Evolutionary conservation across 1,140 invertebrate genomes (phyloP).

Genomic region (Drosophila equinoxialis): DNA sequence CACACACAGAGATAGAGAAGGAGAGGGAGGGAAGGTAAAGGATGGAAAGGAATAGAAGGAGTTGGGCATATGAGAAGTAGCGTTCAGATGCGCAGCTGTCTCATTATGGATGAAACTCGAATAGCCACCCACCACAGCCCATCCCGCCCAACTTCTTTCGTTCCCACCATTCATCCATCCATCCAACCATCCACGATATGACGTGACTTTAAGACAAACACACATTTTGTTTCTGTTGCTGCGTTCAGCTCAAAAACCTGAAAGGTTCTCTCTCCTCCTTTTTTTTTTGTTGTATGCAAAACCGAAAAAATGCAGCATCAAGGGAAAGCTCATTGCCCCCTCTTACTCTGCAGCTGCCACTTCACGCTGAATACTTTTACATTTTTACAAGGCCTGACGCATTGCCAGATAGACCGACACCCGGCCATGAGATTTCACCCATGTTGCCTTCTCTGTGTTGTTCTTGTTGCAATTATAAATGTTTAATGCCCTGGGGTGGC

Average conservation of each 20-base stretch:
- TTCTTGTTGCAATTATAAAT: slow-evolving; percentile 76
- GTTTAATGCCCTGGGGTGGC: slow-evolving; percentile 57
- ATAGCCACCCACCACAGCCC: slow-evolving; percentile 4
- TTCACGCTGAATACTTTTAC: slow-evolving; percentile 71
- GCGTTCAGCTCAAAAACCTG: slow-evolving; percentile 36
- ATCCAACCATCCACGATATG: slow-evolving; percentile 14
- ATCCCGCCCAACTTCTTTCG: neutral
- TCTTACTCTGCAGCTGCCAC: slow-evolving; percentile 30
- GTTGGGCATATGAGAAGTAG: slow-evolving; percentile 27
- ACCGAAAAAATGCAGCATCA: slow-evolving; percentile 33
- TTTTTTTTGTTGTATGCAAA: slow-evolving; percentile 35
- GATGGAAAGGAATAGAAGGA: neutral
- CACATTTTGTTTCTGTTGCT: slow-evolving; percentile 46
- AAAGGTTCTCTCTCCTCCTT: slow-evolving; percentile 27
- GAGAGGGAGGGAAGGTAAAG: neutral
- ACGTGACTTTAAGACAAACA: slow-evolving; percentile 75
- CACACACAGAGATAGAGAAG: neutral
- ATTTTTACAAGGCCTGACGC: slow-evolving; percentile 56
- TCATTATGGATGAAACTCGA: slow-evolving; percentile 56
- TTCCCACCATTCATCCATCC: neutral
- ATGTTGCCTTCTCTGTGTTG: slow-evolving; percentile 3
- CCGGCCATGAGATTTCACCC: too few relatives aligned
- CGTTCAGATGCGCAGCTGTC: slow-evolving; percentile 58
- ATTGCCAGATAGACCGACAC: slow-evolving; percentile 36
- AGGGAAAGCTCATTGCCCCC: slow-evolving; percentile 14